Percentiles rank a stretch among this genome's conserved stretches.
These are phyloP conservation scores for Ctenosaura bakeri DNA, from an alignment of 2,797 vertebrate species.

Conservation along the genomic window DNA sequence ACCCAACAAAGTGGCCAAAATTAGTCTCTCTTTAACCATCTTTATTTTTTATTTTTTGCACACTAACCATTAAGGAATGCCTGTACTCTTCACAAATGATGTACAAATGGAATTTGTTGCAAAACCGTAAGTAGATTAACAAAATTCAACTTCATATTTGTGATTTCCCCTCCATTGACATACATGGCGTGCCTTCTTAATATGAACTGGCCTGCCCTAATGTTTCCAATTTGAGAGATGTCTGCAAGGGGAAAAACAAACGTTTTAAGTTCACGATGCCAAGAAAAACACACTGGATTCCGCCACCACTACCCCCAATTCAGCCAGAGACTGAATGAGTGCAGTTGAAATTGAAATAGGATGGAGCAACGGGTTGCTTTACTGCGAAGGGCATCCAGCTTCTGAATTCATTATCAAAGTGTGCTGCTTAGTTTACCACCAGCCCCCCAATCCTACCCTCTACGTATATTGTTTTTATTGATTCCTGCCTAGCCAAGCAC, in stretches of 20 bases:
- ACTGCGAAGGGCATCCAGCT: slow-evolving; percentile 53
- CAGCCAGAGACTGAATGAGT: slow-evolving; percentile 74
- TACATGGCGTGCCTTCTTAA: slow-evolving; percentile 79
- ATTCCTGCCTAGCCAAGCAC: slow-evolving; percentile 60
- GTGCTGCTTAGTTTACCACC: slow-evolving; percentile 37
- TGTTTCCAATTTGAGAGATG: slow-evolving; percentile 87
- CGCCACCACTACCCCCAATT: slow-evolving; percentile 58
- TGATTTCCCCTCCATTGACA: slow-evolving; percentile 80
- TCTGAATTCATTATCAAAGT: slow-evolving; percentile 50
- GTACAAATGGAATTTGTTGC: background rate
- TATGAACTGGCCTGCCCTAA: slow-evolving; percentile 83
- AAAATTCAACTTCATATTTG: slow-evolving; percentile 70
- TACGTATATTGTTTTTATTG: slow-evolving; percentile 63
- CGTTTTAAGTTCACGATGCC: slow-evolving; percentile 78
- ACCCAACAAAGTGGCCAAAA: slow-evolving; percentile 80
- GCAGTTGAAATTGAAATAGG: slow-evolving; percentile 10
- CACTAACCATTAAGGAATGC: background rate
- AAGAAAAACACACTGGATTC: slow-evolving; percentile 86
- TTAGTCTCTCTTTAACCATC: slow-evolving; percentile 75
- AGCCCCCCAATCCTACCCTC: background rate
- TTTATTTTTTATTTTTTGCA: slow-evolving; percentile 25
- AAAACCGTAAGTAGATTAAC: background rate
- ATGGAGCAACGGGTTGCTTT: slow-evolving; percentile 28
- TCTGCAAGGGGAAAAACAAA: slow-evolving; percentile 83
- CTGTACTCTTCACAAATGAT: background rate